Evolutionary conservation across 2,113 vertebrate species (phyloP).

Genomic region (Lepus americanus): DNA sequence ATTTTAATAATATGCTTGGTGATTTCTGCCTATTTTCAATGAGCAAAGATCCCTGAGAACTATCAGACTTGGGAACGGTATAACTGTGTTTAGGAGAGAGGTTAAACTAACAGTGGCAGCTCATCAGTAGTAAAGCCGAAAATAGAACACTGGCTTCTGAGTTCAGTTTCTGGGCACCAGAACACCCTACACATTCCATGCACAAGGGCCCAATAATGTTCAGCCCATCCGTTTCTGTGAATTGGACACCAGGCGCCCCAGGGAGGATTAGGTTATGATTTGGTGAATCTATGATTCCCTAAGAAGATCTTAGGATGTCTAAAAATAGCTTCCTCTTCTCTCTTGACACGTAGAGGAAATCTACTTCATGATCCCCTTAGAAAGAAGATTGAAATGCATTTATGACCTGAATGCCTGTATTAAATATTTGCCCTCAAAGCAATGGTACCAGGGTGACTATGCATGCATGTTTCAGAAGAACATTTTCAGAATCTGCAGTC

Average conservation of each 20-base stretch:
- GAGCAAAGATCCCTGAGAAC: not conserved
- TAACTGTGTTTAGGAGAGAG: not conserved
- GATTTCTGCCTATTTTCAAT: constrained; percentile 54
- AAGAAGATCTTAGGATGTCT: constrained; percentile 57
- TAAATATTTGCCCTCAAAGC: constrained; percentile 84
- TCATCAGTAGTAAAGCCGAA: constrained; percentile 34
- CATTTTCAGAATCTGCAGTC: constrained; percentile 79
- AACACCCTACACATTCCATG: not conserved
- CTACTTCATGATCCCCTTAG: constrained; percentile 62
- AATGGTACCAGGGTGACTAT: constrained; percentile 50
- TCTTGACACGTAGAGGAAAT: constrained; percentile 46
- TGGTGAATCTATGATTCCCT: constrained; percentile 60
- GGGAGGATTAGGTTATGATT: constrained; percentile 52
- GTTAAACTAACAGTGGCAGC: not conserved
- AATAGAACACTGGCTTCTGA: constrained; percentile 51
- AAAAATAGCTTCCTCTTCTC: constrained; percentile 69
- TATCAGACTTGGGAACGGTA: not conserved
- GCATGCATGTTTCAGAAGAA: constrained; percentile 62
- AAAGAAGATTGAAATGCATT: constrained; percentile 69
- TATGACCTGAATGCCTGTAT: constrained; percentile 71
- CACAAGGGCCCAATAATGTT: not conserved
- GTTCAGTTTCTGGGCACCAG: not conserved
- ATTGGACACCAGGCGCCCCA: not conserved
- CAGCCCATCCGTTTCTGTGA: not conserved
- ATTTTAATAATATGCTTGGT: constrained; percentile 59